Percentiles rank a stretch among this genome's conserved stretches.
These are phyloP conservation scores for Cydia pomonella DNA, from an alignment of 1,140 invertebrate species.

Conservation along the genomic window DNA sequence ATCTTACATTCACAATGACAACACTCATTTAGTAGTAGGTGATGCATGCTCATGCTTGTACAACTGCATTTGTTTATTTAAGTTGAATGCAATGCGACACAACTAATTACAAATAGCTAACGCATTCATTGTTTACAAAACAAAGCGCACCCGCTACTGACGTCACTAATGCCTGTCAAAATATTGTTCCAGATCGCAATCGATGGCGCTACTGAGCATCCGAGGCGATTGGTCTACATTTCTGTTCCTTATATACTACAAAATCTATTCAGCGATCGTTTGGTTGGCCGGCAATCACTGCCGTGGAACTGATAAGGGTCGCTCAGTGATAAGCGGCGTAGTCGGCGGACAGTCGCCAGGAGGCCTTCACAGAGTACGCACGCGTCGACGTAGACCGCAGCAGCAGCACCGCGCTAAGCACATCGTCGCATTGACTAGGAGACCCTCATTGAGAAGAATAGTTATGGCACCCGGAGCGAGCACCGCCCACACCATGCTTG, in stretches of 20 bases:
- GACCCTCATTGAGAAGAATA: conserved; percentile 69
- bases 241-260: conserved; percentile 72
- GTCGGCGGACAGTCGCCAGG: conserved; percentile 64
- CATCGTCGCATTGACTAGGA: conserved; percentile 68
- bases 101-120: neutral
- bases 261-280: conserved; percentile 73
- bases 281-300: conserved; percentile 75
- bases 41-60: conserved; percentile 3
- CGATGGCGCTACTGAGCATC: conserved; percentile 74
- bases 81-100: neutral
- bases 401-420: conserved; percentile 61
- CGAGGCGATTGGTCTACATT: conserved; percentile 71
- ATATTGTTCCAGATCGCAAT: conserved; percentile 70
- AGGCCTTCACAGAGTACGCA: conserved; percentile 72
- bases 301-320: conserved; percentile 71
- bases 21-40: neutral
- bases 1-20: neutral
- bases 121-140: conserved; percentile 22
- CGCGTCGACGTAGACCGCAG: conserved; percentile 63
- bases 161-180: conserved; percentile 7
- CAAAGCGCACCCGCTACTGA: conserved; percentile 1
- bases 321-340: conserved; percentile 68
- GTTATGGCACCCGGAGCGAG: conserved; percentile 76
- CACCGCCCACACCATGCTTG: conserved; percentile 75
- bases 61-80: conserved; percentile 6